Base-by-base conservation (phyloP, 2,797 vertebrate species). In the Hirundo rustica region DNA sequence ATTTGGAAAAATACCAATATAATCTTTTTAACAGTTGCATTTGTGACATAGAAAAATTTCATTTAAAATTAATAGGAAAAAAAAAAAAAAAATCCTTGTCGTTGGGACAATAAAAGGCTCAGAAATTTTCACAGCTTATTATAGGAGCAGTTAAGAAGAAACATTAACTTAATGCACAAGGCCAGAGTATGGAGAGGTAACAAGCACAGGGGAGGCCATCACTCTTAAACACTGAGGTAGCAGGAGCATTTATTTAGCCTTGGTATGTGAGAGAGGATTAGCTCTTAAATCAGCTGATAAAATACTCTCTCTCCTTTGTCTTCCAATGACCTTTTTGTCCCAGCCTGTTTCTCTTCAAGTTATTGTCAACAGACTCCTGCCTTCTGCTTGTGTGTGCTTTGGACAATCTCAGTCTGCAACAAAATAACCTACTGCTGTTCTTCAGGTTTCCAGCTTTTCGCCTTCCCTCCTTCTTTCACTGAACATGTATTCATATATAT, bases 281-380 rank as follows among this genome's bases (percentile, higher is more conserved):
- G 62, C 53, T 84, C 80, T 92, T 90, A 96, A 95, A 95, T 64
- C 79, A 78, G 20, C 58, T 62, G 62, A 86, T 76, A 88, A 92
- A 93, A 94, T 64, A 16, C 58, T 38, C 19, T 76, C 22, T 82
- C 40, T 2, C 1, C 40, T 85, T 72, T 95, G 65, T 74, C 29
- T 84, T 72, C 23, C 79, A 76, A 26, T 64, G 66, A 91, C 70
- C 85, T 95, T 95, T 85, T 58, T 57, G 62, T 78, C 79, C 80
- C 40, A 91, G 51, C 9, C 54, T 81, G 23, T 26, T 61, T 85
- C 42, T 88, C 21, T 85, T 91, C 58, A 86, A 58, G 78, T 65
- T 92, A 58, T 68, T 92, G 85, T 93, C 54, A 84, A 78, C 1
- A 6, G 50, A 11, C 26, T 95, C 8, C 27, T 45, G 34, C 32